Conservation (phyloP, 92 coral and sea anemone species). For the Heliopora coerulea region DNA sequence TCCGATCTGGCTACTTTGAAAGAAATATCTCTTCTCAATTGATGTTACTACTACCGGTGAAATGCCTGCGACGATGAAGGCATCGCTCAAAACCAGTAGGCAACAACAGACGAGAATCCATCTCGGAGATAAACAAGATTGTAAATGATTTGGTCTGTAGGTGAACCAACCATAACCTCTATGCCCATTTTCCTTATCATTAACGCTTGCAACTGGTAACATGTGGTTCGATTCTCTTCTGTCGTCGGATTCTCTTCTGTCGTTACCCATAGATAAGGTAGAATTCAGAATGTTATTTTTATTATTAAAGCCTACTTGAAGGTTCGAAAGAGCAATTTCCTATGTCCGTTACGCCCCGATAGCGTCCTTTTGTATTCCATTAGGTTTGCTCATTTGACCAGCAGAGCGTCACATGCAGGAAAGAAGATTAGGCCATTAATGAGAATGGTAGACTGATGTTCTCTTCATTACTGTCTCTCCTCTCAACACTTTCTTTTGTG, state of each 20-base stretch:
- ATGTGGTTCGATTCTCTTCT: not conserved
- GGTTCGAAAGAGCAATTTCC: too few species aligned
- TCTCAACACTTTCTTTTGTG: too few species aligned
- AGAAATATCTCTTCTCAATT: conserved; percentile 74
- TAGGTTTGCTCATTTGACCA: too few species aligned
- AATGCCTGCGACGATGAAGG: conserved; percentile 80
- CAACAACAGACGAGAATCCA: conserved; percentile 86
- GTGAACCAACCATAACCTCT: conserved; percentile 56
- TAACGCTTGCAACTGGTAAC: not conserved
- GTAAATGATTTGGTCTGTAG: conserved; percentile 64
- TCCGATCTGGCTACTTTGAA: conserved; percentile 79
- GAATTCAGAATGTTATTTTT: too few species aligned
- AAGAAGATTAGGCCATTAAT: too few species aligned
- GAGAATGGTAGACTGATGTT: too few species aligned
- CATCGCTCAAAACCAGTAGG: conserved; percentile 75
- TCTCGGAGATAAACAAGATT: conserved; percentile 65
- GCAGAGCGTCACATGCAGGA: too few species aligned
- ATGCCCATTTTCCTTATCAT: not conserved
- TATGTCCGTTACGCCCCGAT: too few species aligned
- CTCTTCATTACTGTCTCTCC: too few species aligned
- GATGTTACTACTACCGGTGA: conserved; percentile 88
- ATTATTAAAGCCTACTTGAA: too few species aligned
- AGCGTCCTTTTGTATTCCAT: too few species aligned
- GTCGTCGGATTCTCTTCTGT: not conserved
- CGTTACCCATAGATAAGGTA: too few species aligned